These are phyloP conservation scores for Benitochromis conjunctus DNA, from an alignment of 2,113 vertebrate genomes.

Conservation along the genomic window DNA sequence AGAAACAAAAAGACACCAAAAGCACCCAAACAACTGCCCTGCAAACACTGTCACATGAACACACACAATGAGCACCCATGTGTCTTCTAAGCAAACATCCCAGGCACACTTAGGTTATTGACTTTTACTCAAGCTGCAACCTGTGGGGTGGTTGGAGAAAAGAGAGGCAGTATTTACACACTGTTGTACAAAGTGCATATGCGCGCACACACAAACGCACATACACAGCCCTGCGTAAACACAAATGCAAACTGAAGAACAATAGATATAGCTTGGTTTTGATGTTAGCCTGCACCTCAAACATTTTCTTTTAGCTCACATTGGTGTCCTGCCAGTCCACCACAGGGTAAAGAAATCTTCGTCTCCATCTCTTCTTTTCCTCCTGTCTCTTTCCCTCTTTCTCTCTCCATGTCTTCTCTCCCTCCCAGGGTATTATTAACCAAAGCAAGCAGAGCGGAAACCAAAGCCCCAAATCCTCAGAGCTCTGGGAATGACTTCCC, in stretches of 20 bases:
- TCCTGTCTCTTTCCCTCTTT: conserved; percentile 61
- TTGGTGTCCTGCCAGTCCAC: conserved; percentile 53
- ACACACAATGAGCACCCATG: conserved; percentile 26
- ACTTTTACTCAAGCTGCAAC: conserved; percentile 72
- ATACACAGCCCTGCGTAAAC: neutral
- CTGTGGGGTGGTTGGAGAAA: conserved; percentile 47
- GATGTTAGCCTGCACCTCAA: conserved; percentile 35
- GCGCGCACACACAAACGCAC: neutral
- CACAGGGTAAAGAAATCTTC: conserved; percentile 62
- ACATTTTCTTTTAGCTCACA: conserved; percentile 24
- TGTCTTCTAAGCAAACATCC: conserved; percentile 73
- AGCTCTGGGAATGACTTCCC: conserved; percentile 95
- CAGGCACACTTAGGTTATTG: conserved; percentile 68
- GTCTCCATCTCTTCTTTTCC: conserved; percentile 61
- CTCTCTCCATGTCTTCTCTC: conserved; percentile 72
- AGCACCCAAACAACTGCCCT: conserved; percentile 20
- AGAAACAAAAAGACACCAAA: conserved; percentile 56
- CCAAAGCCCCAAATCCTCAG: conserved; percentile 79
- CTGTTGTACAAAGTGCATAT: conserved; percentile 11
- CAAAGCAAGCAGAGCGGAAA: conserved; percentile 89
- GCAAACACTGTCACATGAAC: conserved; percentile 45
- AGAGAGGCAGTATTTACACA: conserved; percentile 62
- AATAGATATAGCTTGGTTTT: conserved; percentile 7
- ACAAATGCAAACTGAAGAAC: conserved; percentile 2
- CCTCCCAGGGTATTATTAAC: conserved; percentile 93